Evolutionary conservation across 2,888 invertebrate species (phyloP), one percentile per base, ranked within the genome.

Genomic region (Ephialtes manifestator): DNA sequence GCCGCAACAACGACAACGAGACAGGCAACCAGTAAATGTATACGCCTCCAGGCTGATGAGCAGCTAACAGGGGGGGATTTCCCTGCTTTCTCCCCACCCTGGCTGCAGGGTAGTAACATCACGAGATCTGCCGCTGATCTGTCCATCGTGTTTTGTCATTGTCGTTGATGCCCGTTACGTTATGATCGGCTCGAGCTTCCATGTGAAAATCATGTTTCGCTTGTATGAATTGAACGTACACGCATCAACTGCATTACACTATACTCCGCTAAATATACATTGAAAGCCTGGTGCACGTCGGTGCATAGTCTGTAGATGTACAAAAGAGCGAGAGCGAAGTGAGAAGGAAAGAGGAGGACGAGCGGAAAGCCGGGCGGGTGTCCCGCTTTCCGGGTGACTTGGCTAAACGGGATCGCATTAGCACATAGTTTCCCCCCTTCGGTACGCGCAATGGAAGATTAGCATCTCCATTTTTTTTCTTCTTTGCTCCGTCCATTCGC

Each of bases 351-450:
- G 43, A 24, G 70, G 81, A 85, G 86, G 86, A 76, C 81, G 60
- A 85, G 74, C 89, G 89, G 86, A 90, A 90, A 91, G 86, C 88
- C 88, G 90, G 90, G 90, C 92, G 92, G 91, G 92, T 92, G 92
- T 91, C 91, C 92, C 93, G 93, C 92, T 94, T 94, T 94, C 93
- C 94, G 93, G 92, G 84, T 93, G 93, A 93, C 94, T 94, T 94
- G 92, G 89, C 93, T 93, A 93, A 93, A 93, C 92, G 92, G 93
- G 93, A 93, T 93, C 91, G 93, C 92, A 93, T 93, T 93, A 93
- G 92, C 91, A 90, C 92, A 89, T 91, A 91, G 88, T 90, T 90
- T 90, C 91, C 89, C 89, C 88, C 88, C 63, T 71, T 55, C 58
- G 72, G 77, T 86, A 83, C 89, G 86, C 88, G 89, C 88, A 87